Percentiles rank a stretch among this genome's conserved stretches.
phyloP scores from a whole-genome alignment of 2,888 invertebrate species.

The Thecocarcelia acutangulata region DNA sequence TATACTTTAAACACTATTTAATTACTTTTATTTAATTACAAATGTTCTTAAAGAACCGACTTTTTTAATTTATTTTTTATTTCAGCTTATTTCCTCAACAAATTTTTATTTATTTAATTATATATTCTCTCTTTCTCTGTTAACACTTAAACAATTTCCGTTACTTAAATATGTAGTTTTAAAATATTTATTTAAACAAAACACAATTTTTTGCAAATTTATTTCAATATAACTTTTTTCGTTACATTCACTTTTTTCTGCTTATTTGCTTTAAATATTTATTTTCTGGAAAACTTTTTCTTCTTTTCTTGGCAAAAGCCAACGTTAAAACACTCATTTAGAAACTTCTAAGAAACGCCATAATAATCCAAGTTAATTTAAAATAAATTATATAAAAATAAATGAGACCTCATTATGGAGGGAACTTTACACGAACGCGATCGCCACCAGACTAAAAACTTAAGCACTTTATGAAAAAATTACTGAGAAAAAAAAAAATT shows the following conservation, averaged over 20 bases:
- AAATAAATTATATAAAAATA: conserved; percentile 15
- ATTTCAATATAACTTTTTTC: conserved; percentile 5
- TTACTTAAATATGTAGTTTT: background rate
- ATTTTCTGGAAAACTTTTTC: conserved; percentile 55
- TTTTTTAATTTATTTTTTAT: no score
- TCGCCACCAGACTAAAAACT: conserved; percentile 69
- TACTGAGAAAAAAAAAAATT: conserved; percentile 56
- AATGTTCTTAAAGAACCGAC: no score
- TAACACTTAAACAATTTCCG: conserved; percentile 2
- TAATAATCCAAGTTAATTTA: conserved; percentile 1
- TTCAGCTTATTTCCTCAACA: background rate
- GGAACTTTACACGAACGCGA: conserved; percentile 71
- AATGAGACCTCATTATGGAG: conserved; percentile 50
- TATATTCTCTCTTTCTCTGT: background rate
- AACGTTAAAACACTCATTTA: conserved; percentile 19
- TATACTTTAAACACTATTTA: no score
- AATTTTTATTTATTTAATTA: background rate
- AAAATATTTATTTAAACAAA: background rate
- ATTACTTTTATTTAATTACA: no score
- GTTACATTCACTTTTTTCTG: conserved; percentile 8
- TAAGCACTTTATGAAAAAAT: conserved; percentile 61
- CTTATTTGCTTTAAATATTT: conserved; percentile 33
- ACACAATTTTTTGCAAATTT: background rate
- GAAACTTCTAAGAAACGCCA: conserved; percentile 10
- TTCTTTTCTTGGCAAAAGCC: conserved; percentile 33